phyloP scores from a whole-genome alignment of 2,113 vertebrate genomes.

The Rutilus rutilus region DNA sequence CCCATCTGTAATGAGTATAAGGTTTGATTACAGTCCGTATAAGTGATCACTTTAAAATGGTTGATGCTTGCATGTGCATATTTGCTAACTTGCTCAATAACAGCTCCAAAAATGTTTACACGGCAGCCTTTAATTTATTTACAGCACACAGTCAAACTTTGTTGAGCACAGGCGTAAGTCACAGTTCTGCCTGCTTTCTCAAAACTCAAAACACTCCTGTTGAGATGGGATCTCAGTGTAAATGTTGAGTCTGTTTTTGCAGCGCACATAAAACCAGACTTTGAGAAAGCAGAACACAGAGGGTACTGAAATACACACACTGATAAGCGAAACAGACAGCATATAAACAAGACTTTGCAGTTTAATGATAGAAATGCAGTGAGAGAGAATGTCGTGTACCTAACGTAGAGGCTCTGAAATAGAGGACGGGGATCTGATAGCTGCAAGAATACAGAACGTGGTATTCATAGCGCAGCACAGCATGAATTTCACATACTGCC shows the following conservation, averaged over 20 bases:
- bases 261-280: conserved; percentile 15
- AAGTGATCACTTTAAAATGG: not conserved
- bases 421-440: conserved; percentile 88
- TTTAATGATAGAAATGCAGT: conserved; percentile 21
- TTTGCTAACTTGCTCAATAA: conserved; percentile 16
- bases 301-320: conserved; percentile 15
- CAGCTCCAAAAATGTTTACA: conserved; percentile 15
- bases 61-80: not conserved
- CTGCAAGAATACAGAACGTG: conserved; percentile 91
- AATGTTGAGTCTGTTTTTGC: conserved; percentile 15
- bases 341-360: not conserved
- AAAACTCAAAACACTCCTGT: conserved; percentile 25
- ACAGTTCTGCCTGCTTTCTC: not conserved
- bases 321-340: not conserved
- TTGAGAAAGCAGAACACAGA: conserved; percentile 25
- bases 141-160: conserved; percentile 13
- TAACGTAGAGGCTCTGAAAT: conserved; percentile 87
- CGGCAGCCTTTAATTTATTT: not conserved
- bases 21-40: not conserved
- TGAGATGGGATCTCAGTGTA: conserved; percentile 25
- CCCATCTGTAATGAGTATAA: conserved; percentile 78
- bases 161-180: not conserved
- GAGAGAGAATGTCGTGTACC: conserved; percentile 70
- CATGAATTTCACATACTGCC: not conserved
- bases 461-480: conserved; percentile 87